Percentiles rank a stretch among this genome's conserved stretches.
phyloP scores from a whole-genome alignment of 1,140 invertebrate genomes.

The Panagrolaimus sp. region DNA sequence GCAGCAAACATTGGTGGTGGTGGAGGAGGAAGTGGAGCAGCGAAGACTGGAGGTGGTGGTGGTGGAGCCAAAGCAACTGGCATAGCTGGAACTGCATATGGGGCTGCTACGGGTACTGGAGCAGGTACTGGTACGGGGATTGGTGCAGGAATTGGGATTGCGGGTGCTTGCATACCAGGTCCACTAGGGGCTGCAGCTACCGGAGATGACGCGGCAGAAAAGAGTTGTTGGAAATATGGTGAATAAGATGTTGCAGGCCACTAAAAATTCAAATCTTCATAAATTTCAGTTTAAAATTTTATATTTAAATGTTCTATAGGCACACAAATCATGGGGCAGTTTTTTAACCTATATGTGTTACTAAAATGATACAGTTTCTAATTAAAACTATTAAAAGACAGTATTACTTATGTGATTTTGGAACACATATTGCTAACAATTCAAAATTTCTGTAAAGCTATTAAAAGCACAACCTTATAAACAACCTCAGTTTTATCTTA shows the following conservation, averaged over 20 bases:
- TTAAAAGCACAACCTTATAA: too few species aligned
- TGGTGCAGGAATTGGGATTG: conserved; percentile 17
- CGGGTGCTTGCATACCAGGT: conserved; percentile 15
- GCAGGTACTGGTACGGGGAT: neutral
- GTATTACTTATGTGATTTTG: too few species aligned
- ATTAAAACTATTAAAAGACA: too few species aligned
- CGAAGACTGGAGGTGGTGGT: neutral
- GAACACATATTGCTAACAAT: too few species aligned
- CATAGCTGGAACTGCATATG: too few species aligned
- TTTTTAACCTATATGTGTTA: too few species aligned
- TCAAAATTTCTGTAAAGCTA: too few species aligned
- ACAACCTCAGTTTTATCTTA: too few species aligned
- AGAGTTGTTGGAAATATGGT: conserved; percentile 33
- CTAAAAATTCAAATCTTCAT: conserved; percentile 17
- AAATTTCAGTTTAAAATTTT: too few species aligned
- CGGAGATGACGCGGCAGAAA: conserved; percentile 23
- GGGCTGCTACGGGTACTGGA: neutral
- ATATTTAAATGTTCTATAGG: too few species aligned
- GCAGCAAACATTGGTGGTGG: neutral
- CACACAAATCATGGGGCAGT: too few species aligned
- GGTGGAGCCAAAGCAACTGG: neutral
- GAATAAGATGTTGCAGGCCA: conserved; percentile 32
- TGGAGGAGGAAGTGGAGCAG: neutral
- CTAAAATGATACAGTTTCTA: too few species aligned
- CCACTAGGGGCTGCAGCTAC: conserved; percentile 24